Base-by-base conservation (phyloP, 1,140 invertebrate genomes). In the Leptinotarsa undecemlineata region DNA sequence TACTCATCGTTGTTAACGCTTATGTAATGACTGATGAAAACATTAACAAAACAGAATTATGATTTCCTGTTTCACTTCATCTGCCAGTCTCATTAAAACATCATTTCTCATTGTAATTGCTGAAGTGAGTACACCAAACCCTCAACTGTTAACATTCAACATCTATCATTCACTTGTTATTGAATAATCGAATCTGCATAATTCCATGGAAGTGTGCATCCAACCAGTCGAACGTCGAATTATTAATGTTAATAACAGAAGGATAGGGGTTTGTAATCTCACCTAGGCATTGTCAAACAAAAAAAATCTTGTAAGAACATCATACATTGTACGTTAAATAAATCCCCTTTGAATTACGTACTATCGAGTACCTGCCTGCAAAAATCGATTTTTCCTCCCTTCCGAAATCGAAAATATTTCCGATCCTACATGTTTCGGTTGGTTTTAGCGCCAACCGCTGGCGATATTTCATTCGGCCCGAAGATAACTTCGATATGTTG, bases 401-500 rank as follows among this genome's bases (percentile, higher is more conserved):
- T 57, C 51, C 15, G 17, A 57, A 57, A 57, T 57, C 51, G 14
- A 66, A 66, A 66, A 66, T 21, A 66, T 66, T 33, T 21, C 15
- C 26, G 21, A 21, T n/a, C 63, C 23, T 20, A 66, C n/a, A 21
- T 66, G 63, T 66, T 66, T 21, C 20, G 19, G 20, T 66, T 66
- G 20, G 3, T 66, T 66, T 66, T 66, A 21, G 63, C 63, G 63
- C 20, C 63, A 66, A 66, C 23, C 63, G 63, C 21, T 23, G 26
- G 63, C 23, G 21, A 66, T 66, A 66, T 66, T 66, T 66, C 63
- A 66, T 23, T 23, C 63, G 4, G 8, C 14, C 26, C 63, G 15
- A 33, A 66, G 63, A 66, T 66, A 21, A 66, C 20, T 66, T 66
- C 63, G 19, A 66, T 23, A 66, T 21, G 26, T 66, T 66, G 63